Evolutionary conservation across 2,113 vertebrate species (phyloP).

Genomic region (Tenrec ecaudatus): DNA sequence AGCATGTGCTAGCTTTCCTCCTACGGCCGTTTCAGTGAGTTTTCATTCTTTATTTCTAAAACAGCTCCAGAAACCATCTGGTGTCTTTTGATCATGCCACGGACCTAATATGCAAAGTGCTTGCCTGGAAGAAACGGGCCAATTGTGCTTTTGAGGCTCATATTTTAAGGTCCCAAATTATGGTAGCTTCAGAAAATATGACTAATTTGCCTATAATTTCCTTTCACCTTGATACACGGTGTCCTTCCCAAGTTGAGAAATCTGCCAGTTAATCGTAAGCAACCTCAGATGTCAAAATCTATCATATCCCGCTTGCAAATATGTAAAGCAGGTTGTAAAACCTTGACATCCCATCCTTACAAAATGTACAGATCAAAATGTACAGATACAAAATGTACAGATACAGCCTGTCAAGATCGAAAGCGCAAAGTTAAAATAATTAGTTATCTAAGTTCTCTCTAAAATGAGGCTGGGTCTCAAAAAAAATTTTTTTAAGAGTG

Average conservation of each 20-base stretch:
- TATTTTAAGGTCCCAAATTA: background rate
- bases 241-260: slow-evolving; percentile 61
- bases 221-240: slow-evolving; percentile 54
- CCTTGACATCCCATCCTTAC: background rate
- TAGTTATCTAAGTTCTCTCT: background rate
- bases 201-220: slow-evolving; percentile 55
- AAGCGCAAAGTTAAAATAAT: background rate
- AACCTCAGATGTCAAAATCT: slow-evolving; percentile 53
- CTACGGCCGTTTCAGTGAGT: background rate
- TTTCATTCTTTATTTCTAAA: background rate
- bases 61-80: background rate
- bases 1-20: background rate
- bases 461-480: background rate
- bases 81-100: background rate
- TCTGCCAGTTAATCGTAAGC: slow-evolving; percentile 20
- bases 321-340: slow-evolving; percentile 64
- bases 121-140: background rate
- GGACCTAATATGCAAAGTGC: background rate
- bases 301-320: slow-evolving; percentile 15
- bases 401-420: background rate
- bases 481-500: background rate
- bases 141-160: background rate
- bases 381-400: background rate
- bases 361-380: background rate
- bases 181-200: slow-evolving; percentile 7